Evolutionary conservation across 2,888 invertebrate genomes (phyloP).

Genomic region (Rapana venosa): DNA sequence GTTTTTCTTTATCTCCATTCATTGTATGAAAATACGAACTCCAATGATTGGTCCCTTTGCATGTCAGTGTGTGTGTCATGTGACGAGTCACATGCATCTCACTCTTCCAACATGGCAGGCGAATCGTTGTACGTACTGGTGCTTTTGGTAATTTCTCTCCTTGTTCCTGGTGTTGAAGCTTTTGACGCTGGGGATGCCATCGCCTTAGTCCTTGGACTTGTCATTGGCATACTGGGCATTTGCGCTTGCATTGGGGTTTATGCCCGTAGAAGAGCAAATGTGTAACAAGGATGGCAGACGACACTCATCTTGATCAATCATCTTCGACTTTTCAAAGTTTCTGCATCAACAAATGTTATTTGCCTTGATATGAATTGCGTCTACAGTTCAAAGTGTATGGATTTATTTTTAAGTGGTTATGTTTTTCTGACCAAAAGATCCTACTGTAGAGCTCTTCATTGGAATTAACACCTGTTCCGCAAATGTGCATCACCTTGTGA

Average conservation of each 20-base stretch:
- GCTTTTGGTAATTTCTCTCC: constrained; percentile 59
- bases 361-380: too few species aligned
- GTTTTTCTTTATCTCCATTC: too few species aligned
- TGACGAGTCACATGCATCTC: constrained; percentile 42
- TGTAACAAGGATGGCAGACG: constrained; percentile 22
- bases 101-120: constrained; percentile 49
- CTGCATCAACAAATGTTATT: too few species aligned
- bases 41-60: constrained; percentile 9
- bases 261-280: constrained; percentile 71
- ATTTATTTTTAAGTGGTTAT: too few species aligned
- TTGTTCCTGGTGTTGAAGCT: constrained; percentile 73
- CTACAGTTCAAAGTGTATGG: too few species aligned
- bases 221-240: constrained; percentile 77
- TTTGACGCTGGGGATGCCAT: constrained; percentile 79
- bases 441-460: too few species aligned
- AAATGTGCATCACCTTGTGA: too few species aligned
- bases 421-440: too few species aligned
- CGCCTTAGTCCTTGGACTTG: constrained; percentile 77
- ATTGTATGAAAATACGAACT: too few species aligned
- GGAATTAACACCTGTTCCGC: too few species aligned
- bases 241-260: constrained; percentile 79
- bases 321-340: too few species aligned
- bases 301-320: neutral
- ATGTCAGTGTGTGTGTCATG: constrained; percentile 22
- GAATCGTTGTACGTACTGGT: constrained; percentile 46